These are phyloP conservation scores for Bellardia pandia DNA, from an alignment of 2,888 invertebrate genomes.

Conservation along the genomic window DNA sequence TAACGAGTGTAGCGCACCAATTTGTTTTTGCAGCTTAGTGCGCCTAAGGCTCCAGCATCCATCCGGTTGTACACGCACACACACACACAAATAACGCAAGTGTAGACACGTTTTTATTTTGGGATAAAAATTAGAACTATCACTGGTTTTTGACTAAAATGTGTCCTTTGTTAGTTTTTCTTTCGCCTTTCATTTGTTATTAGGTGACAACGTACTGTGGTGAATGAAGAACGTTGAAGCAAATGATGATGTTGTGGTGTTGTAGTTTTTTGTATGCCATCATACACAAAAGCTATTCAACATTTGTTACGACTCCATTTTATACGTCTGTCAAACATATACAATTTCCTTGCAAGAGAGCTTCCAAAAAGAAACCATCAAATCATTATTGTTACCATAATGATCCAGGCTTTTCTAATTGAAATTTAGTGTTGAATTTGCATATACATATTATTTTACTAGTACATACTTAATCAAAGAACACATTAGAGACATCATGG, in stretches of 20 bases:
- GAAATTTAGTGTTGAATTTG: slow-evolving; percentile 26
- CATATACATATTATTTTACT: slow-evolving; percentile 7
- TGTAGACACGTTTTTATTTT: slow-evolving; percentile 28
- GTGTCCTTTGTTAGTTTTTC: slow-evolving; percentile 77
- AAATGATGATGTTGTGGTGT: slow-evolving; percentile 75
- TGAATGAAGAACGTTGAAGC: slow-evolving; percentile 72
- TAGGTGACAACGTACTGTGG: slow-evolving; percentile 66
- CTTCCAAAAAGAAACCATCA: slow-evolving; percentile 60
- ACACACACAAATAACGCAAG: slow-evolving; percentile 59
- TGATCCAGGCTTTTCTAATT: slow-evolving; percentile 60
- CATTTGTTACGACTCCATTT: slow-evolving; percentile 73
- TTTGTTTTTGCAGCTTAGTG: slow-evolving; percentile 48
- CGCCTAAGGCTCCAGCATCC: slow-evolving; percentile 73
- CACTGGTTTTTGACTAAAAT: slow-evolving; percentile 72
- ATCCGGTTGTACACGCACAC: slow-evolving; percentile 64
- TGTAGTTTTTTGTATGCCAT: slow-evolving; percentile 27
- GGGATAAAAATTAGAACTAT: slow-evolving; percentile 34
- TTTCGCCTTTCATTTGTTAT: slow-evolving; percentile 34
- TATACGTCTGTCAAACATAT: slow-evolving; percentile 49
- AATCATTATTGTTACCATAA: slow-evolving; percentile 57
- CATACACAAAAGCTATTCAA: slow-evolving; percentile 73
- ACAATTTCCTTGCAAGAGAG: not conserved
- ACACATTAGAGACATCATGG: slow-evolving; percentile 66
- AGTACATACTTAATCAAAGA: slow-evolving; percentile 63
- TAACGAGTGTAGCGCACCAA: slow-evolving; percentile 64